Conservation (phyloP, 2,888 invertebrate genomes). For the Pherbina coryleti region DNA sequence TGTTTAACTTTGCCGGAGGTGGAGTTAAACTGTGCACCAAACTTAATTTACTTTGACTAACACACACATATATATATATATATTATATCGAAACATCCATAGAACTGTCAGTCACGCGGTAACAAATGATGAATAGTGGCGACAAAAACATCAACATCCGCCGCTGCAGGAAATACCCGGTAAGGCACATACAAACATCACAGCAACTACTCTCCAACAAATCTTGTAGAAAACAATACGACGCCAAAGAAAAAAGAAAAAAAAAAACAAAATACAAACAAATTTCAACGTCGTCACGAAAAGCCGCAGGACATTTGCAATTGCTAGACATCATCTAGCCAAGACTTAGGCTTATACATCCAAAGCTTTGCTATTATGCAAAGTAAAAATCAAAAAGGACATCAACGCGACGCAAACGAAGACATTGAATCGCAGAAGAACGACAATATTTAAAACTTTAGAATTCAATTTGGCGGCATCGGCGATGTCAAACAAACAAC, state of each 20-base stretch:
- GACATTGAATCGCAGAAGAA: background rate
- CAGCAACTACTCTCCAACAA: background rate
- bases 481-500: background rate
- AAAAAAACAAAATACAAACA: background rate
- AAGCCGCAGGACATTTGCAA: conserved; percentile 35
- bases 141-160: conserved; percentile 16
- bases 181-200: background rate
- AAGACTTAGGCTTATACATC: conserved; percentile 1
- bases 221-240: background rate
- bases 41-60: background rate
- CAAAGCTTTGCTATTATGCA: background rate
- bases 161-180: background rate
- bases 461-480: conserved; percentile 40
- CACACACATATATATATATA: background rate
- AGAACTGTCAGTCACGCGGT: conserved; percentile 6
- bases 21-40: background rate
- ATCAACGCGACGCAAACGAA: background rate
- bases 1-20: background rate
- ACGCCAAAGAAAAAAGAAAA: background rate
- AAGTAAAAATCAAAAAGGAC: background rate
- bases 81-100: background rate
- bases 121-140: conserved; percentile 29
- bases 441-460: conserved; percentile 31
- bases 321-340: conserved; percentile 21
- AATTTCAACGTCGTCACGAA: conserved; percentile 28